Evolutionary conservation across 2,113 vertebrate genomes (phyloP).

Genomic region (Apeltes quadracus): DNA sequence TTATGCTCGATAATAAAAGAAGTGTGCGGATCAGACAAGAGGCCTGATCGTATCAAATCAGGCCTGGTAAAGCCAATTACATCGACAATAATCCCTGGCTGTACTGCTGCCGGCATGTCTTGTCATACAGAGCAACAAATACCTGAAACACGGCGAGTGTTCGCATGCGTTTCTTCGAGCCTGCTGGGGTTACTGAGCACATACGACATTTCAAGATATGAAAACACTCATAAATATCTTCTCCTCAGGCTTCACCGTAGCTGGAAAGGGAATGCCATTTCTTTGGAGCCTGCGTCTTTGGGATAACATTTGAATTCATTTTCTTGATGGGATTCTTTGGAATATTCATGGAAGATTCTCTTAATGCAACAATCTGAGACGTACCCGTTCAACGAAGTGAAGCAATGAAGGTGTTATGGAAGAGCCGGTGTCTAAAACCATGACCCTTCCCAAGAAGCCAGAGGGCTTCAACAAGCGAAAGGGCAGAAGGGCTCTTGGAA

Average conservation of each 20-base stretch:
- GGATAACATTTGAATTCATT: background rate
- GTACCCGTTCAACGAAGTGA: slow-evolving; percentile 16
- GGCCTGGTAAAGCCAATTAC: slow-evolving; percentile 81
- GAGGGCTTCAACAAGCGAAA: slow-evolving; percentile 33
- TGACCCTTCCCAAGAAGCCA: slow-evolving; percentile 26
- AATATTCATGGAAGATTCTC: background rate
- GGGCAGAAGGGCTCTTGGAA: slow-evolving; percentile 27
- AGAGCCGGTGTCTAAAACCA: background rate
- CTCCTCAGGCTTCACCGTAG: slow-evolving; percentile 15
- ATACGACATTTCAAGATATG: slow-evolving; percentile 41
- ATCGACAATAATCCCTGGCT: slow-evolving; percentile 77
- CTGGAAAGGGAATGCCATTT: background rate
- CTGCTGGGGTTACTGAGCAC: slow-evolving; percentile 1
- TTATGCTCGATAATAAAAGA: slow-evolving; percentile 74
- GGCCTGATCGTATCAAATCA: slow-evolving; percentile 76
- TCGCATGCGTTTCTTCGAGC: background rate
- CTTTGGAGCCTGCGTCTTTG: background rate
- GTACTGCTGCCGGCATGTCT: slow-evolving; percentile 72
- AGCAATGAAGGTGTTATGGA: background rate
- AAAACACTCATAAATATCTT: slow-evolving; percentile 12
- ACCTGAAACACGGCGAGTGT: slow-evolving; percentile 44
- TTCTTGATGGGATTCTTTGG: background rate
- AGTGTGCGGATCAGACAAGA: slow-evolving; percentile 76
- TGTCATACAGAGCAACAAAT: slow-evolving; percentile 65
- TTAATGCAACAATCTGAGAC: background rate